Base-by-base conservation (phyloP, 1,140 invertebrate genomes). In the Tetranychus cinnabarinus region DNA sequence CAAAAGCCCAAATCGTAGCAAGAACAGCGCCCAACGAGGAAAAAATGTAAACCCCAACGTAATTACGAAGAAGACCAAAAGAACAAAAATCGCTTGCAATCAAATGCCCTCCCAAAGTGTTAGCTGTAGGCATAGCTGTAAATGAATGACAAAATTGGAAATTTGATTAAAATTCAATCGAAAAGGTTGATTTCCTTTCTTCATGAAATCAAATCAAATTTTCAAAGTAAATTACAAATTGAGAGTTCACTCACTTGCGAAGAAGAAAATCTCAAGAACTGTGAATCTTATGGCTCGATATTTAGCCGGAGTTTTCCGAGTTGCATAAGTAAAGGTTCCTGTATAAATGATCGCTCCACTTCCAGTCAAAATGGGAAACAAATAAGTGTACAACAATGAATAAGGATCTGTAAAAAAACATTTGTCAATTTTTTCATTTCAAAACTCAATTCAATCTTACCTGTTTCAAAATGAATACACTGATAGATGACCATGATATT, bases 271-370 rank as follows among this genome's bases (percentile, higher is more conserved):
- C 39, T 42, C 61, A 13, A 62, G 31, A 35, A 58, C 48, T 2
- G 57, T 56, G 50, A 62, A 62, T 59, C 61, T 33, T 2, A 48
- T 54, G 35, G 57, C 37, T 56, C 61, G 45, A 6, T 33, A 59
- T n/a, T 52, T 52, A 2, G n/a, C 31, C 3, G 50, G 50, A n/a
- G n/a, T 52, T 6, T 52, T 31, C 2, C 50, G 50, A 7, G 31
- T n/a, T 31, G 31, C 50, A 23, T 52, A 52, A 2, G 50, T 52
- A 33, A 42, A 42, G 39, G 39, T 10, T 0, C 39, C 39, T 6
- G 39, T 23, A 23, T 23, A 23, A 23, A 23, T 23, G 23, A 23
- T 42, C 10, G 39, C 39, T 42, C 5, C 39, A 10, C 39, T 42
- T 10, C 5, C 5, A 42, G 39, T 42, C 5, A 42, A 6, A 6